Percentiles rank a stretch among this genome's conserved stretches.
Conservation (phyloP, 2,113 vertebrate genomes). For the Notechis scutatus region DNA sequence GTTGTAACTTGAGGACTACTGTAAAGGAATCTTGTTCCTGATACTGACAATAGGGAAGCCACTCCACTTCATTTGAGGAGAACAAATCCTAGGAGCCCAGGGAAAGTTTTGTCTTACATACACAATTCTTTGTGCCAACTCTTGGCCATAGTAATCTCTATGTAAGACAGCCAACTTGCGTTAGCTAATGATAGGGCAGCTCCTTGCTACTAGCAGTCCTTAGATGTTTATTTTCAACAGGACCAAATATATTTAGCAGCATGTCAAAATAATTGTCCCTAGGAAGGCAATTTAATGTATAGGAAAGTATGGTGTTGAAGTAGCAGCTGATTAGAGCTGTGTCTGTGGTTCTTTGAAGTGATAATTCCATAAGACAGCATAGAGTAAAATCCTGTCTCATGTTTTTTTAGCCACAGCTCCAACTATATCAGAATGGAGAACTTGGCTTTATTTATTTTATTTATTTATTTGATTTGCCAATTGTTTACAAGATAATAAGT, state of each 20-base stretch:
- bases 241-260: neutral
- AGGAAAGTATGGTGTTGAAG: neutral
- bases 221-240: neutral
- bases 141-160: neutral
- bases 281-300: neutral
- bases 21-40: neutral
- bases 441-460: too few relatives aligned
- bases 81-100: neutral
- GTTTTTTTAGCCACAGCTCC: neutral
- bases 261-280: neutral
- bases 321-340: neutral
- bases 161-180: neutral
- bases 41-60: neutral
- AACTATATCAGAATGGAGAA: neutral
- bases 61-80: neutral
- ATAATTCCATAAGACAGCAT: neutral
- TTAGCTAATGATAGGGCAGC: neutral
- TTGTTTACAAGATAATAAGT: too few relatives aligned
- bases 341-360: neutral
- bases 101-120: neutral
- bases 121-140: neutral
- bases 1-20: too few relatives aligned
- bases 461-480: too few relatives aligned
- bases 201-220: neutral
- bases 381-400: neutral